Evolutionary conservation across 2,888 invertebrate genomes (phyloP).

Genomic region (Spialia ferax): DNA sequence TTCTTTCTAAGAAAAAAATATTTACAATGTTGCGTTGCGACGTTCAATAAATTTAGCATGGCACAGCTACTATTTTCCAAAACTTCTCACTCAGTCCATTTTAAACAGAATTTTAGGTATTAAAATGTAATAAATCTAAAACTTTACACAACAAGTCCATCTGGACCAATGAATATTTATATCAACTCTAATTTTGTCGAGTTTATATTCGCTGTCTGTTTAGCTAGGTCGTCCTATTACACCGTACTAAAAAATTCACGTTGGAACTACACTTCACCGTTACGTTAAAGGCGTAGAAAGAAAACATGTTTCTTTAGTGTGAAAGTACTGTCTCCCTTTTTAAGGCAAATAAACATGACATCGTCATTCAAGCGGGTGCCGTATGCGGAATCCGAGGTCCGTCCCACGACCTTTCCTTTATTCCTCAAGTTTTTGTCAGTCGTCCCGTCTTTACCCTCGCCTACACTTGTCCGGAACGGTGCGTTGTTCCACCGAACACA

Average conservation of each 20-base stretch:
- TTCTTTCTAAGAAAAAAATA: conserved; percentile 6
- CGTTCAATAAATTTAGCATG: background rate
- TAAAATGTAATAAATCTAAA: background rate
- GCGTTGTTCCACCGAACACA: conserved; percentile 63
- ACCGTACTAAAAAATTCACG: conserved; percentile 67
- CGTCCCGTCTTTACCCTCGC: conserved; percentile 59
- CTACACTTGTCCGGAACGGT: conserved; percentile 66
- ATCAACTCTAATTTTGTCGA: conserved; percentile 39
- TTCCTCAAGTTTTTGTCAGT: conserved; percentile 74
- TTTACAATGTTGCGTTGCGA: background rate
- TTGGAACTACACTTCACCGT: conserved; percentile 64
- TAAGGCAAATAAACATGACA: conserved; percentile 82
- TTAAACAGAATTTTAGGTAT: too few species aligned
- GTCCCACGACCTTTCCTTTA: conserved; percentile 71
- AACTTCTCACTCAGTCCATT: background rate
- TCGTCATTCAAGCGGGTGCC: conserved; percentile 72
- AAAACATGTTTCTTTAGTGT: conserved; percentile 48
- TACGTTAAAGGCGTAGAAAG: conserved; percentile 61
- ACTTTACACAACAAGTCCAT: background rate
- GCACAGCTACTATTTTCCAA: background rate
- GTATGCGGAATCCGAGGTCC: conserved; percentile 63
- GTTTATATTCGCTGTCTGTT: conserved; percentile 64
- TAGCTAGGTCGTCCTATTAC: conserved; percentile 60
- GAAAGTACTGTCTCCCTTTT: conserved; percentile 69
- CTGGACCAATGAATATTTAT: background rate